Evolutionary conservation across 2,113 vertebrate genomes (phyloP), one percentile per base, ranked within the genome.

Genomic region (Paralichthys olivaceus): DNA sequence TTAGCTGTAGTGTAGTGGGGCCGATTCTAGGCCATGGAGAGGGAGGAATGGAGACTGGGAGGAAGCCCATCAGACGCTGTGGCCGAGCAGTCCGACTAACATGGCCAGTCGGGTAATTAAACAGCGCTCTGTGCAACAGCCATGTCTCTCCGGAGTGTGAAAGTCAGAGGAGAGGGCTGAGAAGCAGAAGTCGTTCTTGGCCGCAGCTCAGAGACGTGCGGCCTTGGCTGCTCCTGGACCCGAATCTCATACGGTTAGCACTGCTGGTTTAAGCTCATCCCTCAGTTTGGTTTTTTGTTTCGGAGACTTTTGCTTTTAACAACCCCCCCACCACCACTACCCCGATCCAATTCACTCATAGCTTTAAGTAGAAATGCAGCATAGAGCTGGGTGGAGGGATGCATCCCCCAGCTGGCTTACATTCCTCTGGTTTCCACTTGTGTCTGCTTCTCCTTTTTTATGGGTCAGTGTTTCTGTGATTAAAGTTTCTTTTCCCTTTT

Each of bases 391-490:
- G 88, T 79, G 84, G 75, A 87, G 88, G 87, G 87, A 93, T 93
- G 90, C 66, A 87, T 91, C 91, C 91, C 80, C 83, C 93, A 93
- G 92, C 91, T 92, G 91, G 91, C 76, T 72, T 77, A 65, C 92
- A 93, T 94, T 94, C 90, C 84, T 92, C 83, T 88, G 87, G 87
- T 94, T 93, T 92, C 92, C 85, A 91, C 91, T 91, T 94, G 85
- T 92, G 92, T 94, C 91, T 93, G 92, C 83, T 87, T 91, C 85
- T 84, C 57, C 83, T 83, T 84, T 84, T 93, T 93, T 93, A 92
- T 91, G 88, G 88, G 93, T 93, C 89, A 91, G 79, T 92, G 86
- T 93, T 93, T 92, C 91, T 92, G 90, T 93, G 91, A 94, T 94
- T 94, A 93, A 92, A 93, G 75, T 83, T 85, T 83, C 55, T 86